phyloP scores from a whole-genome alignment of 2,888 invertebrate genomes.

The Cryptus viduatorius region DNA sequence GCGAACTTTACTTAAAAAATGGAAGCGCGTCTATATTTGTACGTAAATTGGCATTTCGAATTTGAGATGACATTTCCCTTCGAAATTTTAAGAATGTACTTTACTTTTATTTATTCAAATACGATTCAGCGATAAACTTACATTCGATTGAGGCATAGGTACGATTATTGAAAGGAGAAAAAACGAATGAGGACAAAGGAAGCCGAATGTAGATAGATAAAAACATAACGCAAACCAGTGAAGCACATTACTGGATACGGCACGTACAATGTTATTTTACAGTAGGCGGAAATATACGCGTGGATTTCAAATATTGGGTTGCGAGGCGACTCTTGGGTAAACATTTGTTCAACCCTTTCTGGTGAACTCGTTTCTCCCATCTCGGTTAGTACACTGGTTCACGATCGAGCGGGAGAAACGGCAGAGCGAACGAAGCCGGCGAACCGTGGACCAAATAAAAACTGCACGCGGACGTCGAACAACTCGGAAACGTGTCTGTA shows the following conservation, averaged over 20 bases:
- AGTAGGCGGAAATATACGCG: background rate
- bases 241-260: background rate
- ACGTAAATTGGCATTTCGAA: no score
- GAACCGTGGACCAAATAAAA: constrained; percentile 49
- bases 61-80: no score
- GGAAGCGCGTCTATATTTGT: no score
- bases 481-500: constrained; percentile 44
- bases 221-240: background rate
- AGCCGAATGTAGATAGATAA: background rate
- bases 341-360: constrained; percentile 59
- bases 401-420: background rate
- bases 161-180: no score
- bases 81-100: no score
- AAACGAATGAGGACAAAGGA: background rate
- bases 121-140: no score
- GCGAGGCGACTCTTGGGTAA: constrained; percentile 24
- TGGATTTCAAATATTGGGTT: constrained; percentile 40
- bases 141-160: no score
- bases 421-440: constrained; percentile 24
- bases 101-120: no score
- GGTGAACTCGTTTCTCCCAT: constrained; percentile 14
- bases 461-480: constrained; percentile 26
- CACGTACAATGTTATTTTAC: background rate
- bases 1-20: no score
- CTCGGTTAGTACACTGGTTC: background rate